Conservation (phyloP, 2,113 vertebrate species). For the Opisthocomus hoazin region DNA sequence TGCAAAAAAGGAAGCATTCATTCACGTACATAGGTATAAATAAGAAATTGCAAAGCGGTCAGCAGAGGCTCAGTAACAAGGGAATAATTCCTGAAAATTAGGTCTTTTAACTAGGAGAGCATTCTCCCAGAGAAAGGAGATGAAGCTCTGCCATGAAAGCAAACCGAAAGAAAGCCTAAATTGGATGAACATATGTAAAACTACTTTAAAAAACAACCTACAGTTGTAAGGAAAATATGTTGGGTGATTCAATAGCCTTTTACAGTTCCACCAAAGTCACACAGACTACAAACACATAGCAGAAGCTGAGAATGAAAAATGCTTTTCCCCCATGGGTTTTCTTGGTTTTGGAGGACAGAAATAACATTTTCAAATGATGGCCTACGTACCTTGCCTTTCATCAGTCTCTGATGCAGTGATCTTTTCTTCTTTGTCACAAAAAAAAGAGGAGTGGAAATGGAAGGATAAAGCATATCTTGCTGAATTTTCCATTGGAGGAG, state of each 20-base stretch:
- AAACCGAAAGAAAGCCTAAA: neutral
- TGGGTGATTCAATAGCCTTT: neutral
- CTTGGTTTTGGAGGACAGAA: neutral
- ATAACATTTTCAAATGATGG: neutral
- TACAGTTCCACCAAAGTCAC: neutral
- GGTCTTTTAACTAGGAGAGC: neutral
- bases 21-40: neutral
- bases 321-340: neutral
- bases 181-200: neutral
- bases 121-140: neutral
- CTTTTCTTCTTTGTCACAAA: neutral
- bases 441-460: neutral
- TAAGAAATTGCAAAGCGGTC: neutral
- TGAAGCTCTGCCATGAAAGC: neutral
- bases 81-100: neutral
- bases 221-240: neutral
- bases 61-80: neutral
- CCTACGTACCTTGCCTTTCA: neutral
- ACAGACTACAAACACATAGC: neutral
- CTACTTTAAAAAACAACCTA: neutral
- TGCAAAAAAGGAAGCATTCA: neutral
- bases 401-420: neutral
- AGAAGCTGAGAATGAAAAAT: neutral
- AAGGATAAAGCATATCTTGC: neutral
- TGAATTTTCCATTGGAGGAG: neutral